Conservation (phyloP, 2,888 invertebrate species). For the Idaea aversata region DNA sequence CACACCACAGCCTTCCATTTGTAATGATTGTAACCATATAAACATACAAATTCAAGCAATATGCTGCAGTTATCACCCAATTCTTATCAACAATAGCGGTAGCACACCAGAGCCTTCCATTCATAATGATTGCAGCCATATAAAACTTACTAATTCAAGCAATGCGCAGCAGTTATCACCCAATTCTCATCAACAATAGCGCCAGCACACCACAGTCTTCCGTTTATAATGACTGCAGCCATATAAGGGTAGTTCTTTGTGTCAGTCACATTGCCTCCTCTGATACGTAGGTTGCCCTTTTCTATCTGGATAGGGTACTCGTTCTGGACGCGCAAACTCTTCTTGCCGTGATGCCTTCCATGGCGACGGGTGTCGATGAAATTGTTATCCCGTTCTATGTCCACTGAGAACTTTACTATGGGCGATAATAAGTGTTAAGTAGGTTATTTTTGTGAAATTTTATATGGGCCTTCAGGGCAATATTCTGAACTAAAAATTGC, state of each 20-base stretch:
- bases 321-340: constrained; percentile 42
- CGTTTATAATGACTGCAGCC: constrained; percentile 69
- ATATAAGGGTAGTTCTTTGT: constrained; percentile 66
- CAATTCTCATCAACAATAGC: constrained; percentile 67
- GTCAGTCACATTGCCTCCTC: constrained; percentile 52
- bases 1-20: constrained; percentile 69
- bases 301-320: constrained; percentile 31
- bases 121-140: constrained; percentile 34
- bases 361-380: not conserved
- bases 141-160: constrained; percentile 67
- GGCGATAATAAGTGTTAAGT: not conserved
- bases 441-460: too few species aligned
- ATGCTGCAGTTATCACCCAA: constrained; percentile 71
- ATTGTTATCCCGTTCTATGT: constrained; percentile 17
- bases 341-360: not conserved
- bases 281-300: constrained; percentile 37
- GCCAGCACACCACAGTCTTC: constrained; percentile 69
- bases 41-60: constrained; percentile 72
- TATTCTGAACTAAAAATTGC: too few species aligned
- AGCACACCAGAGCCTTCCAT: constrained; percentile 69
- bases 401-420: constrained; percentile 39
- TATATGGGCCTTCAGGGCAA: too few species aligned
- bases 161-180: constrained; percentile 72
- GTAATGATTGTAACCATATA: constrained; percentile 71
- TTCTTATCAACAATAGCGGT: constrained; percentile 66